Conservation (phyloP, 2,888 invertebrate species). For the Merodon equestris region DNA sequence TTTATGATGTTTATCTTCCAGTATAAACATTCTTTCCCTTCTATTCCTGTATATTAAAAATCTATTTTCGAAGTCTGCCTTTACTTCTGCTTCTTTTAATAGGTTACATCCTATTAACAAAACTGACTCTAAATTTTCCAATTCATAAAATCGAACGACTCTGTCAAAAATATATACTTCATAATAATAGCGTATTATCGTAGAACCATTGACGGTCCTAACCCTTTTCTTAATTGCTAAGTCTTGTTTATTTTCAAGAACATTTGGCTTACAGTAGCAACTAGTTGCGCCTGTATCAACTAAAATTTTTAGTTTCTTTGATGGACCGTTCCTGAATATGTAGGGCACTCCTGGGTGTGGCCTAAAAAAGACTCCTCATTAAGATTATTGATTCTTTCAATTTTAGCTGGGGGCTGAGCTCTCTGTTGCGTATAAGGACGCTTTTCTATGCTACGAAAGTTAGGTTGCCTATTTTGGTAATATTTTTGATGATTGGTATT, state of each 20-base stretch:
- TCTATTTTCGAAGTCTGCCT: background rate
- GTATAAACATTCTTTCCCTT: too few species aligned
- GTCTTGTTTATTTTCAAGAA: background rate
- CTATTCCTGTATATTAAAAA: too few species aligned
- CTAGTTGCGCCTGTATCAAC: constrained; percentile 11
- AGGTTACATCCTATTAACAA: constrained; percentile 3
- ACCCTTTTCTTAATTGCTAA: constrained; percentile 6
- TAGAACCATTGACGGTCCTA: constrained; percentile 2
- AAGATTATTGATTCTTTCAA: background rate
- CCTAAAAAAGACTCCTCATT: constrained; percentile 19
- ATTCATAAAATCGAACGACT: constrained; percentile 11
- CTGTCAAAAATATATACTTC: background rate
- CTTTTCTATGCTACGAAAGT: background rate
- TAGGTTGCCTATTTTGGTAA: constrained; percentile 4
- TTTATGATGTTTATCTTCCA: too few species aligned
- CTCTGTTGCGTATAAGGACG: constrained; percentile 1
- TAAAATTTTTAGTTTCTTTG: background rate
- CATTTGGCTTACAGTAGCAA: constrained; percentile 1
- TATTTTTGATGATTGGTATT: background rate
- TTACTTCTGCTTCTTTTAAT: constrained; percentile 1
- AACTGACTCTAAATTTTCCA: constrained; percentile 1
- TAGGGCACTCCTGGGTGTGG: background rate
- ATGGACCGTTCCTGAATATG: constrained; percentile 7
- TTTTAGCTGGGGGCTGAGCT: background rate
- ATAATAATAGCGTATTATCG: background rate